Percentiles rank a stretch among this genome's conserved stretches.
phyloP scores from a whole-genome alignment of 2,888 invertebrate species.

The Drosophila maculinotata region DNA sequence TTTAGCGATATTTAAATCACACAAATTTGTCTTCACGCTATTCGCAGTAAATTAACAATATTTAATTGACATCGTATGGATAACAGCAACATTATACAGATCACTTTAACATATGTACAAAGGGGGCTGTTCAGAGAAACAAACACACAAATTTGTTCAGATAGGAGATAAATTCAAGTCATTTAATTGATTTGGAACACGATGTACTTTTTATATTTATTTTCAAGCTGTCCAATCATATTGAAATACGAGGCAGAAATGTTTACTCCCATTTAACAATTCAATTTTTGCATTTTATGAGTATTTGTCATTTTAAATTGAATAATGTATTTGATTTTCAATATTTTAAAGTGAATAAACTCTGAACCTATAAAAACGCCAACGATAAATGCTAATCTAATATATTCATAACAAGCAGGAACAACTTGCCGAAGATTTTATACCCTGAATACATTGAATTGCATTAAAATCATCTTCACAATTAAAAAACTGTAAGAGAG shows the following conservation, averaged over 20 bases:
- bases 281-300: constrained; percentile 1
- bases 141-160: constrained; percentile 6
- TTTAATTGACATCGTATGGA: constrained; percentile 43
- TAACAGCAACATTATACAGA: constrained; percentile 17
- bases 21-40: constrained; percentile 34
- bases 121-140: not conserved
- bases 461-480: not conserved
- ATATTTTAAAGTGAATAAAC: constrained; percentile 47
- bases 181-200: constrained; percentile 30
- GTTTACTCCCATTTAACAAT: constrained; percentile 28
- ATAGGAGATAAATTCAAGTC: constrained; percentile 6
- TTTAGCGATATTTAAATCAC: constrained; percentile 1
- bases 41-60: constrained; percentile 30
- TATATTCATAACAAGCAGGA: constrained; percentile 5
- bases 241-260: constrained; percentile 22
- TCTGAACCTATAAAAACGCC: constrained; percentile 8
- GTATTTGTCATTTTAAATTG: constrained; percentile 16
- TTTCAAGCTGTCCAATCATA: constrained; percentile 9
- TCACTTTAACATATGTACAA: constrained; percentile 12
- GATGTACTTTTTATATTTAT: not conserved
- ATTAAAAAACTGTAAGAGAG: no score
- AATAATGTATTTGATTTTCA: constrained; percentile 25
- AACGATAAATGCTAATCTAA: constrained; percentile 11
- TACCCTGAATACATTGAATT: not conserved
- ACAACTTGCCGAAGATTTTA: not conserved